Conservation (phyloP, 2,113 vertebrate genomes). For the Rhabdornis inornatus region DNA sequence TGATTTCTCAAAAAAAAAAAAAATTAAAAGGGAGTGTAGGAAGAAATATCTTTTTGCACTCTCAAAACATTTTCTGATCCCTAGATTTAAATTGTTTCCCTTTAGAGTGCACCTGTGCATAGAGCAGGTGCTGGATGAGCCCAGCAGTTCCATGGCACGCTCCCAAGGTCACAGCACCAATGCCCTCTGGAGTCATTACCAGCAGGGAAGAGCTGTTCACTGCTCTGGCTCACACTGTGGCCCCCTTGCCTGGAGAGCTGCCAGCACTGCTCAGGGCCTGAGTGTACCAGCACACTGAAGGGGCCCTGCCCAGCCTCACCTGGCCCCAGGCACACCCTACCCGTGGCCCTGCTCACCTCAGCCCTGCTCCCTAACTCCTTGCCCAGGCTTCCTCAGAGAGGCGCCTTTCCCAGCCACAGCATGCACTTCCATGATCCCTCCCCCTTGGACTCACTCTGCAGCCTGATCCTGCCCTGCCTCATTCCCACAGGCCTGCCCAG, state of each 20-base stretch:
- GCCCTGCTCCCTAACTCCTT: not conserved
- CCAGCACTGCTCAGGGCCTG: not conserved
- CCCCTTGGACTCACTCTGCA: not conserved
- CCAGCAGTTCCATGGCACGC: not conserved
- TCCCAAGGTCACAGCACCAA: not conserved
- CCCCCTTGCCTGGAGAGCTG: not conserved
- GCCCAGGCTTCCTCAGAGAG: not conserved
- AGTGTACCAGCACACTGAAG: fast-evolving
- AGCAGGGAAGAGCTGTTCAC: not conserved
- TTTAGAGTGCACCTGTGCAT: not conserved
- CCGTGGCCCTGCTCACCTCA: fast-evolving
- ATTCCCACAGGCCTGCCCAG: not conserved
- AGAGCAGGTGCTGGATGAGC: not conserved
- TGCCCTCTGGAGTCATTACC: not conserved
- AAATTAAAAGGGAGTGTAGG: too few relatives aligned
- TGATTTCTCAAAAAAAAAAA: not conserved
- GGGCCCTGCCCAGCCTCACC: not conserved
- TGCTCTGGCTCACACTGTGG: not conserved
- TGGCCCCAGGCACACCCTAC: not conserved
- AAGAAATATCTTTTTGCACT: not conserved
- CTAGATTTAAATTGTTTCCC: not conserved
- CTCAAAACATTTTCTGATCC: not conserved
- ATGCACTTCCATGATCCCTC: not conserved
- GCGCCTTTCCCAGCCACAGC: not conserved
- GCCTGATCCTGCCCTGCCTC: not conserved